A percentile compares a stretch with the other conserved stretches of the same genome.
Evolutionary conservation across 2,888 invertebrate species (phyloP).

Genomic region (Patella ulyssiponensis): DNA sequence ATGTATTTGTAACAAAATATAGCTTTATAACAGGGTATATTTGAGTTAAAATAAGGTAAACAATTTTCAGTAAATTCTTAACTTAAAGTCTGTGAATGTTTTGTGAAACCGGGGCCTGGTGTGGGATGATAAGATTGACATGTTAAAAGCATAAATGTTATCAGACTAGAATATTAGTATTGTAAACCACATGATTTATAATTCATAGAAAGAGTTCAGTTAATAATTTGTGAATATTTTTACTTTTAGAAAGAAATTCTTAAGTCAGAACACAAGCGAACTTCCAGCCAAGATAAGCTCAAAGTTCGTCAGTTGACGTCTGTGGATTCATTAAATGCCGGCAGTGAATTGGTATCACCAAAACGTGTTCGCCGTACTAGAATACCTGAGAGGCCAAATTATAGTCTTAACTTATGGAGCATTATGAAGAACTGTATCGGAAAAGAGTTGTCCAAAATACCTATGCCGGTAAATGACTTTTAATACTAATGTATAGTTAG

Average conservation of each 20-base stretch:
- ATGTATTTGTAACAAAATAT: no score
- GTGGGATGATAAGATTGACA: no score
- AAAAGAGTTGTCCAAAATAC: slow-evolving; percentile 98
- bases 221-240: no score
- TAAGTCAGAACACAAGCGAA: slow-evolving; percentile 39
- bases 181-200: no score
- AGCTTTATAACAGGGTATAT: no score
- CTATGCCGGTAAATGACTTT: slow-evolving; percentile 87
- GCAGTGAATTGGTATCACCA: not conserved
- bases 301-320: slow-evolving; percentile 23
- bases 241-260: slow-evolving; percentile 21
- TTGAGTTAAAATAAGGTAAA: no score
- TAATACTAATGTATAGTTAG: not conserved
- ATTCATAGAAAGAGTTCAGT: no score
- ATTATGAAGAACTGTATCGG: slow-evolving; percentile 99
- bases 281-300: slow-evolving; percentile 45
- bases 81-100: no score
- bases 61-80: no score
- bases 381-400: slow-evolving; percentile 85
- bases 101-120: no score
- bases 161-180: no score
- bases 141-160: no score
- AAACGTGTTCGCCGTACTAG: slow-evolving; percentile 78
- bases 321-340: slow-evolving; percentile 8
- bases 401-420: slow-evolving; percentile 95